These are phyloP conservation scores for Campoplex capitator DNA, from an alignment of 2,888 invertebrate species.

Conservation along the genomic window DNA sequence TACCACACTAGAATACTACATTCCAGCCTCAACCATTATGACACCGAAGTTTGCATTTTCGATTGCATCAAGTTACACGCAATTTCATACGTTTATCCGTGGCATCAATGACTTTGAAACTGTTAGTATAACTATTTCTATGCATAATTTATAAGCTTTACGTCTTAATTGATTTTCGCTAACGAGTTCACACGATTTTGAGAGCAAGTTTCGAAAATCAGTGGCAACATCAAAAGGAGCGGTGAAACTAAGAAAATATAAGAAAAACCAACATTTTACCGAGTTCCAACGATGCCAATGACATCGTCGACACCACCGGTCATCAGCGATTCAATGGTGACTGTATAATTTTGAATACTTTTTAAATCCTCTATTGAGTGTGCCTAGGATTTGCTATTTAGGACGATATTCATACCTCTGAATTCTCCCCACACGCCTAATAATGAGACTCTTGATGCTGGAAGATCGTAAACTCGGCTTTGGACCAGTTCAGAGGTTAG, in stretches of 20 bases:
- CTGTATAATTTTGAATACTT: not conserved
- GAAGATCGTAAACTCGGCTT: constrained; percentile 40
- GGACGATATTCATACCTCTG: constrained; percentile 7
- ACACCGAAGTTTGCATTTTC: too few species aligned
- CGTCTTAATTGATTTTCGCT: not conserved
- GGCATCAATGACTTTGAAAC: not conserved
- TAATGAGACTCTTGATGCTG: constrained; percentile 46
- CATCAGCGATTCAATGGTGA: not conserved
- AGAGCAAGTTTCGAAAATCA: not conserved
- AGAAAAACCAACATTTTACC: not conserved
- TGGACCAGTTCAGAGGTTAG: constrained; percentile 43
- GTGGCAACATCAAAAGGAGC: not conserved
- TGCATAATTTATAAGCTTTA: too few species aligned
- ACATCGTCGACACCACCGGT: too few species aligned
- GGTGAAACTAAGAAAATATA: not conserved
- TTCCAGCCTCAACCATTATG: too few species aligned
- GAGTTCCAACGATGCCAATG: not conserved
- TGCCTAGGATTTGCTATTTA: not conserved
- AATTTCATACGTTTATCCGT: not conserved
- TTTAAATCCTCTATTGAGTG: not conserved
- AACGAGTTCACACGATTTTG: not conserved
- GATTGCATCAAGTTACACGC: too few species aligned
- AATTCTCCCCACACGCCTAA: constrained; percentile 27
- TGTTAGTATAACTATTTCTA: not conserved
- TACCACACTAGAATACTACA: not conserved